Evolutionary conservation across 2,888 invertebrate species (phyloP).

Genomic region (Zeuzera pyrina): DNA sequence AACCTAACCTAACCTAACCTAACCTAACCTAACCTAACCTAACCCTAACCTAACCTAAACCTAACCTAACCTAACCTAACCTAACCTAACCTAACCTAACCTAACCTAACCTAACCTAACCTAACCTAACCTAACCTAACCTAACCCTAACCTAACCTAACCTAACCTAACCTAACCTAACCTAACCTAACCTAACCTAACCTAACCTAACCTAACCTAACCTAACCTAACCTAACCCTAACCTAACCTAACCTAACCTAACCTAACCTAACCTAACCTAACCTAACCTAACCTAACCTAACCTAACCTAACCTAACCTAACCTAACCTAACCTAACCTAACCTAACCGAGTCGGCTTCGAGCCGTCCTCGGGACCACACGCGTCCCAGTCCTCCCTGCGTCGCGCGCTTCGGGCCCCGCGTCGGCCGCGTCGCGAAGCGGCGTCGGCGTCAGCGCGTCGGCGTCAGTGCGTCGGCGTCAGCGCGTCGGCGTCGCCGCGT

Average conservation of each 20-base stretch:
- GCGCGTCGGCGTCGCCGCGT: too few relatives aligned
- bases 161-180: constrained; percentile 12
- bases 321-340: constrained; percentile 16
- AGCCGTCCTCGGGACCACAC: too few relatives aligned
- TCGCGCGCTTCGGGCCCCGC: too few relatives aligned
- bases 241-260: constrained; percentile 5
- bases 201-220: constrained; percentile 3
- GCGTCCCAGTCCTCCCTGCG: too few relatives aligned
- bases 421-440: too few relatives aligned
- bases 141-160: constrained; percentile 9
- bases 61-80: constrained; percentile 10
- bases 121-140: constrained; percentile 13
- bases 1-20: constrained; percentile 9
- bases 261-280: constrained; percentile 13
- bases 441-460: too few relatives aligned
- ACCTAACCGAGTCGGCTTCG: constrained; percentile 11
- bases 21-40: constrained; percentile 11
- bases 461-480: too few relatives aligned
- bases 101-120: constrained; percentile 12
- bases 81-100: constrained; percentile 9
- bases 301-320: constrained; percentile 15
- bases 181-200: constrained; percentile 8
- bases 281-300: constrained; percentile 17
- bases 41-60: constrained; percentile 10
- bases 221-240: constrained; percentile 4